Base-by-base conservation (phyloP, 2,888 invertebrate species). In the Proisotoma minuta region DNA sequence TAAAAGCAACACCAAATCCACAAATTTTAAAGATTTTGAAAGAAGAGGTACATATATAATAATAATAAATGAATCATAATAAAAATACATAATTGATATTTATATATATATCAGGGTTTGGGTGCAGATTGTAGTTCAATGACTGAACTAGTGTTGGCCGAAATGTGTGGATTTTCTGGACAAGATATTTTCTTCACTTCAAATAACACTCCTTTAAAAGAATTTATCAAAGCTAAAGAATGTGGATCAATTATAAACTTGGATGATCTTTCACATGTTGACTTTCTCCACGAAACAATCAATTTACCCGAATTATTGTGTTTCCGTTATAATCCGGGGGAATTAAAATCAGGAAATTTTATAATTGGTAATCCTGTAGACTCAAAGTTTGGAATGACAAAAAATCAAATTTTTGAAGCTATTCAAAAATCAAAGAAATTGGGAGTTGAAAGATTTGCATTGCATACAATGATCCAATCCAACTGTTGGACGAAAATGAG, bases 1-100 rank as follows among this genome's bases (percentile, higher is more conserved):
- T 63, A n/a, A 63, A 63, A 56, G 63, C 63, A n/a, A 63, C 54
- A 1, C 63, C 63, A 27, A 63, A 56, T 43, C 63, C 63, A 5
- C 28, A 53, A 10, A 63, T 63, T 43, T 47, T 63, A 8, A 39
- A 39, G 12, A 50, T 63, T 49, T 27, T 63, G n/a, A 63, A 59
- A 28, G 56, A 59, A n/a, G 54, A 63, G 57, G 61, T 61, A 24
- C 5, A 18, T 8, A 12, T 29, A 28, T 27, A 27, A 4, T 24
- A 27, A n/a, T 26, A 18, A 28, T 52, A 24, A 39, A 23, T 26
- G 4, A 47, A 57, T 24, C 43, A 39, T 18, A 18, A 18, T 12
- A 56, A 39, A 4, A 56, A 39, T 56, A 8, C 34, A 15, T 56
- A 18, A 39, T 34, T 39, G 3, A 22, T 29, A 15, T 50, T 3